Evolutionary conservation across 2,888 invertebrate genomes (phyloP), one percentile per base, ranked within the genome.

Genomic region (Troides oblongomaculatus): DNA sequence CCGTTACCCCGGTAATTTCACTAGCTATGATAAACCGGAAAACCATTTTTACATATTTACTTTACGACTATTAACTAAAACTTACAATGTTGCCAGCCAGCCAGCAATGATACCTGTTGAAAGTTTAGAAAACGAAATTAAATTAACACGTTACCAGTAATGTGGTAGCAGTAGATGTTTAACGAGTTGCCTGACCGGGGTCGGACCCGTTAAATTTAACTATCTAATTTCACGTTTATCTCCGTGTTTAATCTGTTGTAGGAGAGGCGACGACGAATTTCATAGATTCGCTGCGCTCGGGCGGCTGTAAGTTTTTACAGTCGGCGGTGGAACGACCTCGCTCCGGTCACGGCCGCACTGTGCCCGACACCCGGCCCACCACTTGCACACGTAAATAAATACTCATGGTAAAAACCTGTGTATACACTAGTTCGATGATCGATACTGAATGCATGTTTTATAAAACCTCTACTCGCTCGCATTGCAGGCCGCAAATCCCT

Each of bases 171-270:
- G 39, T 4, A 39, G 39, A 2, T 39, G 10, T 39, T 39, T 39
- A 39, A 39, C 39, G 1, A 2, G 39, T 39, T 10, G 39, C 39
- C 7, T 39, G 39, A 39, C 39, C 39, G 39, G 10, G 39, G 39
- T 1, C 8, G 39, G 39, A 39, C 7, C 39, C 39, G 39, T 39
- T 39, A 39, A 8, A 39, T 39, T 39, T 39, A 39, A n/a, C 30
- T 36, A 23, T 63, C 63, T 65, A 61, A 69, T 69, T 65, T 65
- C 64, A 65, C 64, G 53, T 69, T 64, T 56, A 64, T 69, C 64
- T 64, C 61, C 64, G 60, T 61, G 57, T 68, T 57, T 63, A 68
- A 64, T 69, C 65, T 53, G 39, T 62, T 64, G 4, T 61, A 23
- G 21, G 57, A 65, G 46, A 14, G 56, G 21, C n/a, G 69, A 30